Evolutionary conservation across 37 sponge, comb jelly and placozoan species (phyloP).

Genomic region (Ianthella basta): DNA sequence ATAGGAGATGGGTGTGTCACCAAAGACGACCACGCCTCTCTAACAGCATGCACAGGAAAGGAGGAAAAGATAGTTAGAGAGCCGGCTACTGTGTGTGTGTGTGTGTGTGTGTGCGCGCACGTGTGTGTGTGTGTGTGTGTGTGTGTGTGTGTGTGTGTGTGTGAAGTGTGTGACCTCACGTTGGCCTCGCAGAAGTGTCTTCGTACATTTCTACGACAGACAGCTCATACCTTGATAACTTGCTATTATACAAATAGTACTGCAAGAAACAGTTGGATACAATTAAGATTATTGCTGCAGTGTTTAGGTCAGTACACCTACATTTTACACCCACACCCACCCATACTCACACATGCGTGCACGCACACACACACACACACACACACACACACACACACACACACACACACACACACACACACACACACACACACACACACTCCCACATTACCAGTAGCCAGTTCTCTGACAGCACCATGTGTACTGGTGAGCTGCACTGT

Average conservation of each 20-base stretch:
- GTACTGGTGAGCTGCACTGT: constrained; percentile 76
- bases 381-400: constrained; percentile 17
- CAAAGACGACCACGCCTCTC: constrained; percentile 72
- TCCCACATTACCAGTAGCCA: constrained; percentile 83
- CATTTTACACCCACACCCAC: no score
- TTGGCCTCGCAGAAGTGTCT: constrained; percentile 27
- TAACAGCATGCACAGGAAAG: not conserved
- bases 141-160: no score
- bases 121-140: no score
- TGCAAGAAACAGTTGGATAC: constrained; percentile 10
- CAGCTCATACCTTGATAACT: constrained; percentile 71
- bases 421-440: constrained; percentile 33
- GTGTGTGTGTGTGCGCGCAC: no score
- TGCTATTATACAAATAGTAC: constrained; percentile 68
- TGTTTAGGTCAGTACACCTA: no score
- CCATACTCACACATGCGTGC: not conserved
- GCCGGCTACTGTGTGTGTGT: no score
- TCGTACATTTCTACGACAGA: constrained; percentile 83
- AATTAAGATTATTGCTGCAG: not conserved
- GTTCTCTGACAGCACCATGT: constrained; percentile 86
- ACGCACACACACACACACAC: not conserved
- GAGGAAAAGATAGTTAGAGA: not conserved
- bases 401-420: constrained; percentile 37
- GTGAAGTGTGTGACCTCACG: constrained; percentile 31
- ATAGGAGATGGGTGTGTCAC: constrained; percentile 49